These are phyloP conservation scores for Cataglyphis hispanica DNA, from an alignment of 1,140 invertebrate genomes.

Conservation along the genomic window DNA sequence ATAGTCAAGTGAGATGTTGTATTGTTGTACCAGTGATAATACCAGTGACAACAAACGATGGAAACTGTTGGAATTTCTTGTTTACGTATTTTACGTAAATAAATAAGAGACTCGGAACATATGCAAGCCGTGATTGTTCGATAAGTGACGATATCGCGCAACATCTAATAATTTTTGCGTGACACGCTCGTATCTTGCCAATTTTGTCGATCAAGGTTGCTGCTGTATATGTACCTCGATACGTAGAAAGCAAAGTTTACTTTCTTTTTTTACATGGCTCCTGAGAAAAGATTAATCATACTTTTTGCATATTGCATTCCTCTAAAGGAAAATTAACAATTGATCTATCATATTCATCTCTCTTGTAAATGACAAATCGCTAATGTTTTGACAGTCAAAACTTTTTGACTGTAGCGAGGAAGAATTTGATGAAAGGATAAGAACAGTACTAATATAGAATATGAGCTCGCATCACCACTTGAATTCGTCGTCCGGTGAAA, in stretches of 20 bases:
- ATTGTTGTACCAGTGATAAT: not conserved
- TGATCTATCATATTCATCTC: not conserved
- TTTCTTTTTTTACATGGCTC: not conserved
- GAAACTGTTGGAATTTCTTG: not conserved
- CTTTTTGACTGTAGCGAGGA: not conserved
- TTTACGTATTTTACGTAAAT: not conserved
- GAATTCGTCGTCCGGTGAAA: slow-evolving; percentile 60
- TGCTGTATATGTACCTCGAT: not conserved
- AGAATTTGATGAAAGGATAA: not conserved
- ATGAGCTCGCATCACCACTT: slow-evolving; percentile 72
- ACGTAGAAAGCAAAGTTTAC: not conserved
- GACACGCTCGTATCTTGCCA: not conserved
- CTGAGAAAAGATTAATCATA: not conserved
- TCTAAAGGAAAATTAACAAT: not conserved
- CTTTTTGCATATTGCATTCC: no score
- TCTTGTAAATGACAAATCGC: not conserved
- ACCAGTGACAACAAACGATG: not conserved
- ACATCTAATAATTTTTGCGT: not conserved
- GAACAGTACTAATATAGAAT: slow-evolving; percentile 1
- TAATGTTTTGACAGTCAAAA: not conserved
- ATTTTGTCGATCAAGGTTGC: slow-evolving; percentile 8
- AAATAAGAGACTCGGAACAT: not conserved
- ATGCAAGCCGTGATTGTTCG: not conserved
- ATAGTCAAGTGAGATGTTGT: not conserved
- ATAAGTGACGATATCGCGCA: not conserved